Base-by-base conservation (phyloP, 2,888 invertebrate genomes). In the Acholoe squamosa region DNA sequence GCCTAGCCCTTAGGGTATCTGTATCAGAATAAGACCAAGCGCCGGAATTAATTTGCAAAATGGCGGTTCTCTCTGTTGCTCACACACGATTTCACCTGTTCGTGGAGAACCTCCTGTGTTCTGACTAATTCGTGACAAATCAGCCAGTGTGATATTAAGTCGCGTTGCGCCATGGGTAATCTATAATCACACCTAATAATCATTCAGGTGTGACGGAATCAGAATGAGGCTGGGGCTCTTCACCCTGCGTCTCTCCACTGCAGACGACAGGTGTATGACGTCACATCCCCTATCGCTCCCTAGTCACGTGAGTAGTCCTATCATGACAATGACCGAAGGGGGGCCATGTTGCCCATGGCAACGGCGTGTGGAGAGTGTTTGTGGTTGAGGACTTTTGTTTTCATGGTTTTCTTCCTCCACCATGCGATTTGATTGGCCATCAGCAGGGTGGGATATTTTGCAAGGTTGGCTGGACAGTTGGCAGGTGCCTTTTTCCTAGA, bases 181-280 rank as follows among this genome's bases (percentile, higher is more conserved):
- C 71, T 71, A 71, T 71, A 71, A 71, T 71, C 71, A 71, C 71
- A 28, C 31, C 28, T 71, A 28, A 71, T 71, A 71, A 71, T 71
- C 14, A 14, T 0, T 71, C 28, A 31, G 28, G 28, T 71, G 61
- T 28, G 71, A 25, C 31, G 31, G 25, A 3, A 28, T 25, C 71
- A 61, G 61, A n/a, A 19, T 19, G 61, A 61, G 61, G 61, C 61
- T 71, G 22, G 25, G 61, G 19, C 71, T 12, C 67, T 25, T 16
- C n/a, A 67, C 67, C 71, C 3, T 28, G 28, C 71, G 12, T 71
- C 71, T 25, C 25, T 16, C 61, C n/a, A 43, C 43, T 7, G 43
- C 43, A 43, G 61, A 19, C 71, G 71, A 71, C 71, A 71, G 71
- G 71, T 71, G 71, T 71, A 10, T 43, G 43, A 71, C 71, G 71